Evolutionary conservation across 2,113 vertebrate species (phyloP).

Genomic region (Neofelis nebulosa): DNA sequence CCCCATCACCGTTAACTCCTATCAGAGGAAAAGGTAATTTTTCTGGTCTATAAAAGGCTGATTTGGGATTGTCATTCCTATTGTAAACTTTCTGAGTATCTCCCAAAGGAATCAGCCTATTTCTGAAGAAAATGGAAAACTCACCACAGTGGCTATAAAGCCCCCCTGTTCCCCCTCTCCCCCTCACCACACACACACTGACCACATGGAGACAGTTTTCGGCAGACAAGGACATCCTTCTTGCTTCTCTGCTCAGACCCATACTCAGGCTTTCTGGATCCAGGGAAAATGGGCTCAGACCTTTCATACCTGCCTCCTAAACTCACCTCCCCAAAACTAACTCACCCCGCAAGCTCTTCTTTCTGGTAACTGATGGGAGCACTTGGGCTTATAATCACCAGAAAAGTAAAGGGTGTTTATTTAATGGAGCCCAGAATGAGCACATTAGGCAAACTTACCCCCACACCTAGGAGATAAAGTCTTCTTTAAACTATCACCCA

Average conservation of each 20-base stretch:
- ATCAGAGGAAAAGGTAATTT: neutral
- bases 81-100: neutral
- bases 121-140: conserved; percentile 3
- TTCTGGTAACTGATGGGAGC: neutral
- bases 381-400: neutral
- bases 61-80: neutral
- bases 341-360: neutral
- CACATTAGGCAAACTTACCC: no score
- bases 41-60: neutral
- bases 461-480: neutral
- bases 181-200: neutral
- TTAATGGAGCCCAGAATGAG: neutral
- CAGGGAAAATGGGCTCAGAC: neutral
- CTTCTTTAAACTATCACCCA: neutral
- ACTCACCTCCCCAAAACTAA: neutral
- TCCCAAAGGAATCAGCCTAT: neutral
- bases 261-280: neutral
- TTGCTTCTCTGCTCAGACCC: neutral
- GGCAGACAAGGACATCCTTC: neutral
- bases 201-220: neutral
- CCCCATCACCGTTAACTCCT: neutral
- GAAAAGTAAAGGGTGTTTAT: neutral
- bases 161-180: no score
- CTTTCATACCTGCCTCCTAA: neutral
- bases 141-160: neutral